Conservation (phyloP, 2,888 invertebrate species). For the Phengaris arion region DNA sequence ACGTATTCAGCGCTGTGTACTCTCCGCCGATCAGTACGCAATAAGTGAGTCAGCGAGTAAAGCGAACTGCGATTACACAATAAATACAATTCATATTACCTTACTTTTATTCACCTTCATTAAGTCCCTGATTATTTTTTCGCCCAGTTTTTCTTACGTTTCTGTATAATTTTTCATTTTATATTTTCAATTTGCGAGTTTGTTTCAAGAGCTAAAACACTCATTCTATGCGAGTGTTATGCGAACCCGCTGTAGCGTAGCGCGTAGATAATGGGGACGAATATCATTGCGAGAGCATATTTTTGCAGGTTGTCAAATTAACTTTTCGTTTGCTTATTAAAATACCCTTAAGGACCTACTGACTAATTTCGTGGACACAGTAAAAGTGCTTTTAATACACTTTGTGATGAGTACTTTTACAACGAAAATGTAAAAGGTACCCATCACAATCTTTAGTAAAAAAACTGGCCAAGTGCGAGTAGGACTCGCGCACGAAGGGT, state of each 20-base stretch:
- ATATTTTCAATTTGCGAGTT: conserved; percentile 24
- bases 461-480: no score
- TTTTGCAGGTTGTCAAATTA: conserved; percentile 7
- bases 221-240: conserved; percentile 6
- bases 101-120: conserved; percentile 47
- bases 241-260: conserved; percentile 15
- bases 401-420: background rate
- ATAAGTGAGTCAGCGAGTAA: conserved; percentile 58
- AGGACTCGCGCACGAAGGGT: no score
- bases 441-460: no score
- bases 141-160: conserved; percentile 49
- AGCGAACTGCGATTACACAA: conserved; percentile 61
- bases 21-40: conserved; percentile 49
- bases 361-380: background rate
- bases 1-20: conserved; percentile 53
- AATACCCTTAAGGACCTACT: background rate
- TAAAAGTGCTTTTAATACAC: background rate
- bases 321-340: background rate
- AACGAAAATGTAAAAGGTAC: no score
- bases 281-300: conserved; percentile 8
- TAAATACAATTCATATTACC: conserved; percentile 63
- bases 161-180: conserved; percentile 44
- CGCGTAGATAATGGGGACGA: background rate
- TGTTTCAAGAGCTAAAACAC: conserved; percentile 18
- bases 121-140: conserved; percentile 48